Base-by-base conservation (phyloP, 2,113 vertebrate species). In the Pseudolaguvia tuberculata region DNA sequence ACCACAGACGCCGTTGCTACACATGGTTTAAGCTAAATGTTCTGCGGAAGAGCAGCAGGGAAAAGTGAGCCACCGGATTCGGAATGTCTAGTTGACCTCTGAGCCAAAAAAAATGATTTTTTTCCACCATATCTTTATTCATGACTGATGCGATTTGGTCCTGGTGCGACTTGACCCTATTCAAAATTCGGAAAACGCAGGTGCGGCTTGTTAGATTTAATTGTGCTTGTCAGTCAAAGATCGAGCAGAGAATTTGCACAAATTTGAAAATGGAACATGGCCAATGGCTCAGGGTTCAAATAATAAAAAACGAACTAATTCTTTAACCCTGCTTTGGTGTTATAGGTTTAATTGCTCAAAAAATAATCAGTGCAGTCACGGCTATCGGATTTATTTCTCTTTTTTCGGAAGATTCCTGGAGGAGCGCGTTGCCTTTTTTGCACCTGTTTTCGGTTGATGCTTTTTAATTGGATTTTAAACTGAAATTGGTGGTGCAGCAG, bases 191-290 rank as follows among this genome's bases (percentile, higher is more conserved):
- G 1, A 9, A 21, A 76, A 59, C 20, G 27, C 65, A 69, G 65
- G 65, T 69, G 45, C 55, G 39, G 25, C 55, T 61, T 51, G 65
- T 69, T 69, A 51, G 10, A 23, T 69, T 51, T 59, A 69, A 69
- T 76, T 51, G 65, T 20, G 15, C 45, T 17, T 59, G 25, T 13
- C 20, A 23, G 6, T 57, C 23, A n/a, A 35, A 73, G 57, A 45
- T 56, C 39, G 17, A 25, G 55, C 27, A 39, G 39, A 23, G 53
- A 48, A 42, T 18, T 18, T 52, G 25, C 39, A 57, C 18, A n/a
- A 51, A 74, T 7, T n/a, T 56, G 58, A 52, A 3, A 23, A 21
- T 51, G 35, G 35, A 39, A 48, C 6, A 62, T n/a, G 11, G n/a
- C n/a, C n/a, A n/a, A n/a, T n/a, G n/a, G n/a, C n/a, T n/a, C n/a